phyloP scores from a whole-genome alignment of 1,140 invertebrate genomes.

The Habropoda laboriosa region DNA sequence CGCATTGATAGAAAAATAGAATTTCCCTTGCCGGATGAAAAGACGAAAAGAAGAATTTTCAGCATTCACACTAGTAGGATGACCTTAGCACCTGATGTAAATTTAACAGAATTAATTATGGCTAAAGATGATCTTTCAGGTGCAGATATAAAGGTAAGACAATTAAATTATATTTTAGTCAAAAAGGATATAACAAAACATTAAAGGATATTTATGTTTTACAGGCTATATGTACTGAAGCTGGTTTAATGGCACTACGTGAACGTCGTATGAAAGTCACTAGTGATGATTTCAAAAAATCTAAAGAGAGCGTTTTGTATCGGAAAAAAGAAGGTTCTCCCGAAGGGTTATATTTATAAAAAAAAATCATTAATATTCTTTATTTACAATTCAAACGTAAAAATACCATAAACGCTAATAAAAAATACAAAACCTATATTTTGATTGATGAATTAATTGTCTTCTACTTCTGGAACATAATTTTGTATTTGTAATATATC shows the following conservation, averaged over 20 bases:
- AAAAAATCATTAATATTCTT: constrained; percentile 31
- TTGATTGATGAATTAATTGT: constrained; percentile 26
- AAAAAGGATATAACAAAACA: neutral
- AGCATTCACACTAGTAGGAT: constrained; percentile 99
- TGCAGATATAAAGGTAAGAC: constrained; percentile 91
- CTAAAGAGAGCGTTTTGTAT: constrained; percentile 99
- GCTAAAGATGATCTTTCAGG: constrained; percentile 99
- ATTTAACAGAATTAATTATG: constrained; percentile 98
- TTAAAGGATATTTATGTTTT: constrained; percentile 64
- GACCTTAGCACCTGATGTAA: constrained; percentile 98
- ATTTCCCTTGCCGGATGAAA: constrained; percentile 99
- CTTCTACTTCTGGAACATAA: constrained; percentile 2
- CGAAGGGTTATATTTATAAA: constrained; percentile 98
- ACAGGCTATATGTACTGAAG: constrained; percentile 99
- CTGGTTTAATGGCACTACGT: constrained; percentile 97
- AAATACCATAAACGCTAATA: constrained; percentile 21
- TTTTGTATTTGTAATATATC: neutral
- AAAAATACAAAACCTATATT: constrained; percentile 28
- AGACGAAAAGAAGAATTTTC: constrained; percentile 99
- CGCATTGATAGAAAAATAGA: constrained; percentile 99
- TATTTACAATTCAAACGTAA: constrained; percentile 42
- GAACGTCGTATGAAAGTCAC: constrained; percentile 99
- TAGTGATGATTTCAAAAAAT: constrained; percentile 99
- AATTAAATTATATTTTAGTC: neutral
- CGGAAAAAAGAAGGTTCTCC: constrained; percentile 99